Conservation (phyloP, 2,797 vertebrate genomes). For the Parambassis ranga region DNA sequence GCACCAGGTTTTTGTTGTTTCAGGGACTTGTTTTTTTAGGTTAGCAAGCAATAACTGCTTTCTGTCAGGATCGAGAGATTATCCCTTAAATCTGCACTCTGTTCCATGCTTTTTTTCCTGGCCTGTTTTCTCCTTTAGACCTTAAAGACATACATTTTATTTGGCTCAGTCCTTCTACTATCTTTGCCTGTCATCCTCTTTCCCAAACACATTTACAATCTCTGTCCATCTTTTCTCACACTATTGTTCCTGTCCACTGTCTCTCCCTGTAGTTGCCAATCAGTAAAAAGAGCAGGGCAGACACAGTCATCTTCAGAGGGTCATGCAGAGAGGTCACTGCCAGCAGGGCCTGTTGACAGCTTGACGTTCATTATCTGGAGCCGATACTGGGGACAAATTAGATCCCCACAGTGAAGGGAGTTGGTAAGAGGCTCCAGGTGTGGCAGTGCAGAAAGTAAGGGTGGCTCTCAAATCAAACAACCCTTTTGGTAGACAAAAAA, state of each 20-base stretch:
- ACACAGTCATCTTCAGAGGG: conserved; percentile 44
- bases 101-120: background rate
- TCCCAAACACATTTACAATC: background rate
- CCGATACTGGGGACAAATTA: conserved; percentile 68
- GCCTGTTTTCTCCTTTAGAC: background rate
- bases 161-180: conserved; percentile 9
- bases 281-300: conserved; percentile 43
- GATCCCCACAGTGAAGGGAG: conserved; percentile 45
- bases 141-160: background rate
- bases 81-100: background rate
- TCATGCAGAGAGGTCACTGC: conserved; percentile 59
- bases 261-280: conserved; percentile 53
- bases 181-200: background rate
- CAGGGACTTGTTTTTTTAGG: background rate
- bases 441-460: background rate
- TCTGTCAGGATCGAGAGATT: background rate
- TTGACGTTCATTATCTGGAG: conserved; percentile 68
- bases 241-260: background rate
- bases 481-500: background rate
- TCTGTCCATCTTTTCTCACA: background rate
- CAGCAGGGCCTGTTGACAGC: conserved; percentile 62
- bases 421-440: conserved; percentile 48
- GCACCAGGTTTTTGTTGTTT: background rate
- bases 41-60: background rate
- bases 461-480: conserved; percentile 19